A percentile compares a stretch with the other conserved stretches of the same genome.
phyloP scores from a whole-genome alignment of 2,888 invertebrate species.

The Poecilus cupreus region DNA sequence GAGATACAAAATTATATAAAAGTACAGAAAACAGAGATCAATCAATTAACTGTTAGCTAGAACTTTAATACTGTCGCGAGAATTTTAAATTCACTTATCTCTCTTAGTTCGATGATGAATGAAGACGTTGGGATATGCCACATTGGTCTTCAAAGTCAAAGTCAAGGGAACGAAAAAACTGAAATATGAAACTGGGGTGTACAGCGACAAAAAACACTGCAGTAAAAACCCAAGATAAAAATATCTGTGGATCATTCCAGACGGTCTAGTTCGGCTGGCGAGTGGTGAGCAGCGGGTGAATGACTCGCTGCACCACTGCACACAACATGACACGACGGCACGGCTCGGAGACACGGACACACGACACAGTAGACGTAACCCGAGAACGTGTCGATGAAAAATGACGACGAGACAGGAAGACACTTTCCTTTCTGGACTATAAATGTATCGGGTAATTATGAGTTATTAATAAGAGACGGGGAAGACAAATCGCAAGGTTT shows the following conservation, averaged over 20 bases:
- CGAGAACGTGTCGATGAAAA: conserved; percentile 45
- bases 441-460: conserved; percentile 47
- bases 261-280: conserved; percentile 59
- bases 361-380: background rate
- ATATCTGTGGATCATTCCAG: conserved; percentile 63
- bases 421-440: conserved; percentile 36
- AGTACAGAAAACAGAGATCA: background rate
- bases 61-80: conserved; percentile 5
- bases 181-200: conserved; percentile 62
- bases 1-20: background rate
- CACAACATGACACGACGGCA: background rate
- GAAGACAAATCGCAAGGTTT: conserved; percentile 24
- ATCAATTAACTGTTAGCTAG: background rate
- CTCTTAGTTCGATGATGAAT: conserved; percentile 42
- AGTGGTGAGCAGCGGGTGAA: conserved; percentile 53
- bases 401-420: conserved; percentile 43
- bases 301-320: conserved; percentile 40
- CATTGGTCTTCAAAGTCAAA: conserved; percentile 54
- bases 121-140: conserved; percentile 44
- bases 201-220: conserved; percentile 53
- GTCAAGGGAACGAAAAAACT: conserved; percentile 53
- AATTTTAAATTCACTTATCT: conserved; percentile 45
- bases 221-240: conserved; percentile 61
- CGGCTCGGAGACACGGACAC: background rate
- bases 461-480: conserved; percentile 43